A percentile compares a stretch with the other conserved stretches of the same genome.
Evolutionary conservation across 2,797 vertebrate species (phyloP).

Genomic region (Moxostoma hubbsi): DNA sequence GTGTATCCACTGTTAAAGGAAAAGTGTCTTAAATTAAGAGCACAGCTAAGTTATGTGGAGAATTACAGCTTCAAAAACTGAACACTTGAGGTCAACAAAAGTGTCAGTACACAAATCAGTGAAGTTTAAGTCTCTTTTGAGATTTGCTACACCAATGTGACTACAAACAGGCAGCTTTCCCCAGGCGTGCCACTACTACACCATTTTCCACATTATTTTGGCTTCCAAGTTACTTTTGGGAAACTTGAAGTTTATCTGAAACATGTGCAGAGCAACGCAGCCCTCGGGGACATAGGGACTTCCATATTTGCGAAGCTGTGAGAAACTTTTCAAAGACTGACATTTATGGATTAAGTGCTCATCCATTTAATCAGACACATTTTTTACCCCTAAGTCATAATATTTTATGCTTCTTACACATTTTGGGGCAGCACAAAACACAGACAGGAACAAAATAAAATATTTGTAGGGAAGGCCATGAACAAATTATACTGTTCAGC

Average conservation of each 20-base stretch:
- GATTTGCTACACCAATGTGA: constrained; percentile 75
- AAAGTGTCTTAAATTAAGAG: constrained; percentile 65
- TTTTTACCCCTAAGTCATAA: constrained; percentile 38
- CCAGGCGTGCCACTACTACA: constrained; percentile 77
- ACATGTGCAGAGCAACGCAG: constrained; percentile 64
- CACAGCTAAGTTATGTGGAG: constrained; percentile 70
- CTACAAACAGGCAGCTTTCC: constrained; percentile 75
- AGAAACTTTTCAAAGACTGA: constrained; percentile 50
- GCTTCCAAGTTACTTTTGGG: constrained; percentile 83
- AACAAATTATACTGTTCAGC: not conserved
- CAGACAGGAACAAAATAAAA: not conserved
- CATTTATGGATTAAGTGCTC: constrained; percentile 58
- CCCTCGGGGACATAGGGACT: constrained; percentile 37
- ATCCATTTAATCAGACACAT: constrained; percentile 57
- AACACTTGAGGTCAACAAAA: constrained; percentile 71
- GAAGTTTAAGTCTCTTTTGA: constrained; percentile 62
- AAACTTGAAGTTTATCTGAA: constrained; percentile 79
- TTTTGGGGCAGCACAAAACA: constrained; percentile 19
- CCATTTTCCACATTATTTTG: constrained; percentile 80
- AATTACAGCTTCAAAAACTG: constrained; percentile 74
- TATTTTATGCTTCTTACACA: constrained; percentile 40
- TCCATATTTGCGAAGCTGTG: constrained; percentile 55
- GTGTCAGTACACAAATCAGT: constrained; percentile 77
- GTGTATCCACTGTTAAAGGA: constrained; percentile 23
- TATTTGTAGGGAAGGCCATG: not conserved